Conservation (phyloP, 2,888 invertebrate species). For the Noctua comes region DNA sequence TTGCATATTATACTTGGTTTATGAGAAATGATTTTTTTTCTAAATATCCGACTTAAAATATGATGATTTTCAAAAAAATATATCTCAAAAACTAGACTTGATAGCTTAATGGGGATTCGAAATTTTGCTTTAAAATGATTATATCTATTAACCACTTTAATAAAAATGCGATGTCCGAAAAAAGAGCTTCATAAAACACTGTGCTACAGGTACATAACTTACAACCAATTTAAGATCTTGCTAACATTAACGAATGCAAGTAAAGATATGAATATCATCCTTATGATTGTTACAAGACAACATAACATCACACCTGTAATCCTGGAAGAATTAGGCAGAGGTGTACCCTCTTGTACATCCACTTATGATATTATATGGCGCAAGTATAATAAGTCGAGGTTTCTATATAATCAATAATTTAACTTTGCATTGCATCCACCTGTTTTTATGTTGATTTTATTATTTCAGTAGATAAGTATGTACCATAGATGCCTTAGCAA, state of each 20-base stretch:
- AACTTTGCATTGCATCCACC: constrained; percentile 42
- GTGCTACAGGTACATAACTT: neutral
- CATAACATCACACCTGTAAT: neutral
- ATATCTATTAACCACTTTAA: too few relatives aligned
- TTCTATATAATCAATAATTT: constrained; percentile 8
- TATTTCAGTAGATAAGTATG: constrained; percentile 42
- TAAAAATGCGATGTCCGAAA: too few relatives aligned
- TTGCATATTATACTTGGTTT: too few relatives aligned
- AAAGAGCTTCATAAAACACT: too few relatives aligned
- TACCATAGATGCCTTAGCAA: constrained; percentile 51
- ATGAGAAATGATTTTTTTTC: too few relatives aligned
- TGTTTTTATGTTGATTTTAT: constrained; percentile 7
- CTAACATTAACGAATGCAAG: neutral
- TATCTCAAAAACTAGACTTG: too few relatives aligned
- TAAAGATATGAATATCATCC: too few relatives aligned
- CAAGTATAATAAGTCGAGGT: neutral
- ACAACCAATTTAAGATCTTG: neutral
- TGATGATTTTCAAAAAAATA: too few relatives aligned
- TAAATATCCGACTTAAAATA: too few relatives aligned
- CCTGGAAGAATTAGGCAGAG: too few relatives aligned
- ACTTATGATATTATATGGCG: neutral
- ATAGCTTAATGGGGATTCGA: too few relatives aligned
- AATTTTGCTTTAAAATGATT: too few relatives aligned
- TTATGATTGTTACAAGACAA: neutral
- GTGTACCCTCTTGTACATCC: neutral